These are phyloP conservation scores for Stenotaenia linearis DNA, from an alignment of 2,888 invertebrate genomes.

Conservation along the genomic window DNA sequence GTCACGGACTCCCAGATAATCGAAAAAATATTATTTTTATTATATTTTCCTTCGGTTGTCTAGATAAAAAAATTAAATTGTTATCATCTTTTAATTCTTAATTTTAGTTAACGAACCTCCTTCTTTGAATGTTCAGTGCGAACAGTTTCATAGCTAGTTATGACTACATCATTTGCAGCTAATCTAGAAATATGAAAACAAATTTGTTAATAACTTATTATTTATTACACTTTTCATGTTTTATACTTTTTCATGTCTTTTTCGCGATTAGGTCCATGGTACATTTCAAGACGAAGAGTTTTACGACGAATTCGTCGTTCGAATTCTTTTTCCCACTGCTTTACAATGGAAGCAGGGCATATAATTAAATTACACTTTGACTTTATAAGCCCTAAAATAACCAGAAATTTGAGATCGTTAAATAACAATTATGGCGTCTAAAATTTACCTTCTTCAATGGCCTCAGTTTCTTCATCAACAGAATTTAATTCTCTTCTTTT, in stretches of 20 bases:
- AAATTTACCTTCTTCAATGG: not conserved
- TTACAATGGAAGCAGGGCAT: conserved; percentile 83
- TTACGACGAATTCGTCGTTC: conserved; percentile 57
- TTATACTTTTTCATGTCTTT: conserved; percentile 39
- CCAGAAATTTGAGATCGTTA: too few relatives aligned
- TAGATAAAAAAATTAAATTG: not conserved
- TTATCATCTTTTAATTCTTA: not conserved
- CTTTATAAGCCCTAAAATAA: conserved; percentile 36
- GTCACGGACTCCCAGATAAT: conserved; percentile 80
- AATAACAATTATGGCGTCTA: too few relatives aligned
- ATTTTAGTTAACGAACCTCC: not conserved
- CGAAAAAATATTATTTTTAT: not conserved
- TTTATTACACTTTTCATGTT: not conserved
- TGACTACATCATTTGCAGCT: conserved; percentile 69
- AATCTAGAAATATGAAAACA: conserved; percentile 49
- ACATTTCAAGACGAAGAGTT: conserved; percentile 60
- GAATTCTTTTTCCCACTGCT: conserved; percentile 85
- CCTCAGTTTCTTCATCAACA: conserved; percentile 38
- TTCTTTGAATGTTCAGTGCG: conserved; percentile 45
- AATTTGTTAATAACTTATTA: conserved; percentile 10
- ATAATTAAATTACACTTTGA: conserved; percentile 73
- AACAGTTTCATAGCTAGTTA: conserved; percentile 79
- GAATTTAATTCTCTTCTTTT: conserved; percentile 42
- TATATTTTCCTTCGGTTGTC: too few relatives aligned
- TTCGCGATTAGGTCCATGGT: conserved; percentile 76